Conservation (phyloP, 2,113 vertebrate species). For the Bos taurus region DNA sequence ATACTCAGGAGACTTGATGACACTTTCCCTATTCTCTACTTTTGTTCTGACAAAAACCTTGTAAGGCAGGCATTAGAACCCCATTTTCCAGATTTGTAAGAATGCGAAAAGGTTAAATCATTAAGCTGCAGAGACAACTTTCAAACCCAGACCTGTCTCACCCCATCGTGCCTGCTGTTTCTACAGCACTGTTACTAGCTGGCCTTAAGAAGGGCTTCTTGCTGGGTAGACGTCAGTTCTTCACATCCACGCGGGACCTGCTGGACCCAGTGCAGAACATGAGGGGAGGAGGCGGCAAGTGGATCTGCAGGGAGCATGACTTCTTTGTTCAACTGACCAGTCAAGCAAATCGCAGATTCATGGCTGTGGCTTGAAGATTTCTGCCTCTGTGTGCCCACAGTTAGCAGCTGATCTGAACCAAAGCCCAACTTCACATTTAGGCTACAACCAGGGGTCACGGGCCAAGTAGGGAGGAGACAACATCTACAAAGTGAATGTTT, state of each 20-base stretch:
- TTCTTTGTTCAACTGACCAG: neutral
- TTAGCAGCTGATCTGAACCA: neutral
- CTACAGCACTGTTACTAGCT: neutral
- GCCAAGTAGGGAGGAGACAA: neutral
- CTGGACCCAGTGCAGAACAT: neutral
- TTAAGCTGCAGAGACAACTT: neutral
- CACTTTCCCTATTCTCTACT: neutral
- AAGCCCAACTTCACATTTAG: neutral
- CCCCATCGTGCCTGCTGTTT: neutral
- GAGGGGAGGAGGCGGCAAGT: no score
- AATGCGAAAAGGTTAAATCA: neutral
- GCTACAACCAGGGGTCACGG: neutral
- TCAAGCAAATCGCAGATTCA: neutral
- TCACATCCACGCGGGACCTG: neutral
- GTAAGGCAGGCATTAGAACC: neutral
- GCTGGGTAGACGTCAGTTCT: neutral
- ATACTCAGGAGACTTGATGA: neutral
- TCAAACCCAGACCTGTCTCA: neutral
- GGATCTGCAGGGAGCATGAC: neutral
- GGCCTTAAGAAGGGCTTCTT: neutral
- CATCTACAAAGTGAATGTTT: slow-evolving; percentile 54
- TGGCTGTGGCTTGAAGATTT: neutral
- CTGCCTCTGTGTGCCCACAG: neutral
- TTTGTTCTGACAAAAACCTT: neutral
- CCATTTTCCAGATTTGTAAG: neutral